These are phyloP conservation scores for Trogon melanurus DNA, from an alignment of 2,113 vertebrate species.

Conservation along the genomic window DNA sequence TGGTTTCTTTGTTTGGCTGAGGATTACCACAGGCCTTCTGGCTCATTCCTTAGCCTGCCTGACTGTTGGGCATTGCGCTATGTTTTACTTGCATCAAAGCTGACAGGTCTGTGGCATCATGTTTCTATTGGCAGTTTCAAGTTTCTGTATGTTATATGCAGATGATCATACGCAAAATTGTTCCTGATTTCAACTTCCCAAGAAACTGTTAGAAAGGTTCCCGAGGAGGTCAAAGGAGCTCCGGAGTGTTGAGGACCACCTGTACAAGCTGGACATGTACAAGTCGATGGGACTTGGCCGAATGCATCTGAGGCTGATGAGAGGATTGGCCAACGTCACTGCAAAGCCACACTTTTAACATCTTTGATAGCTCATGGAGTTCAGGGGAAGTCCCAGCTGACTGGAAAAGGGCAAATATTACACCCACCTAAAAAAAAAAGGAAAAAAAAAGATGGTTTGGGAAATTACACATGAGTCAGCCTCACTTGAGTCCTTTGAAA, in stretches of 20 bases:
- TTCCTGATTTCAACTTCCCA: neutral
- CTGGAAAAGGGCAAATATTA: slow-evolving; percentile 28
- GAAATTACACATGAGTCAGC: slow-evolving; percentile 30
- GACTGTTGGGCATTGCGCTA: fast-evolving
- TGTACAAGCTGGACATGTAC: neutral
- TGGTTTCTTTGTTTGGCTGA: slow-evolving; percentile 9
- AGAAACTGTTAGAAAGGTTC: neutral
- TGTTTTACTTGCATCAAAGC: neutral
- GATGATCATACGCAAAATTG: neutral
- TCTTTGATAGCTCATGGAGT: neutral
- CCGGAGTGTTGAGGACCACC: neutral
- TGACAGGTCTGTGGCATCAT: neutral
- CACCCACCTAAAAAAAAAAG: neutral
- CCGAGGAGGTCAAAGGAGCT: neutral
- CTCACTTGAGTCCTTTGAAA: slow-evolving; percentile 20
- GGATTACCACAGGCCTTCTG: neutral
- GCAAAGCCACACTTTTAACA: neutral
- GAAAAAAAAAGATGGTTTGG: neutral
- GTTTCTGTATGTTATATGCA: neutral
- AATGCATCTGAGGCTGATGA: neutral
- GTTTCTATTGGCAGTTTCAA: neutral
- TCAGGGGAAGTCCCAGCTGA: slow-evolving; percentile 9
- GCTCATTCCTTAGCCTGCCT: neutral
- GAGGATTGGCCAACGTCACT: neutral
- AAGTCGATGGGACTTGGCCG: neutral